A percentile compares a stretch with the other conserved stretches of the same genome.
phyloP scores from a whole-genome alignment of 2,888 invertebrate species.

The Notodromas monacha region DNA sequence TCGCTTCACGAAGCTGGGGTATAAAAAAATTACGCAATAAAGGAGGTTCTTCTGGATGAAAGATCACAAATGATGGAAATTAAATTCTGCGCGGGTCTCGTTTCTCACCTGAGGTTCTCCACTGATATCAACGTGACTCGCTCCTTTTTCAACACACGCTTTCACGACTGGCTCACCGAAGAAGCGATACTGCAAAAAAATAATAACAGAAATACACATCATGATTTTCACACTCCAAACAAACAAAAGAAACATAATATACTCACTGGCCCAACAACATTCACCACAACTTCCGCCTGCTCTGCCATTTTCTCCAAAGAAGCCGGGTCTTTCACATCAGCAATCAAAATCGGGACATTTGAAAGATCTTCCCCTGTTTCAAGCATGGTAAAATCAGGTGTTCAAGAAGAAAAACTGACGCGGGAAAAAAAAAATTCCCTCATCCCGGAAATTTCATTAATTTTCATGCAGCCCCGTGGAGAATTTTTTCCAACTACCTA shows the following conservation, averaged over 20 bases:
- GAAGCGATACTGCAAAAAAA: constrained; percentile 28
- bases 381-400: too few relatives aligned
- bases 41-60: too few relatives aligned
- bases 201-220: too few relatives aligned
- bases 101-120: constrained; percentile 51
- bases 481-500: too few relatives aligned
- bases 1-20: too few relatives aligned
- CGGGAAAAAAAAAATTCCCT: background rate
- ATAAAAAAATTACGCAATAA: too few relatives aligned
- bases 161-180: constrained; percentile 63
- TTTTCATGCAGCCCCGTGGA: too few relatives aligned
- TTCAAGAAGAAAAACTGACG: constrained; percentile 14
- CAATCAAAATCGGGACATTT: constrained; percentile 31
- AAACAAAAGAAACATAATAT: constrained; percentile 7
- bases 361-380: too few relatives aligned
- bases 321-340: constrained; percentile 36
- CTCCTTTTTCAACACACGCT: constrained; percentile 43
- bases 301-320: constrained; percentile 47
- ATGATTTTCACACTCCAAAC: too few relatives aligned
- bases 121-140: constrained; percentile 67
- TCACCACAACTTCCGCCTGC: constrained; percentile 41
- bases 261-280: constrained; percentile 54
- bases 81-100: too few relatives aligned
- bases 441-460: too few relatives aligned
- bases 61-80: too few relatives aligned